A percentile compares a stretch with the other conserved stretches of the same genome.
phyloP scores from a whole-genome alignment of 2,888 invertebrate genomes.

The Ariolimax columbianus region DNA sequence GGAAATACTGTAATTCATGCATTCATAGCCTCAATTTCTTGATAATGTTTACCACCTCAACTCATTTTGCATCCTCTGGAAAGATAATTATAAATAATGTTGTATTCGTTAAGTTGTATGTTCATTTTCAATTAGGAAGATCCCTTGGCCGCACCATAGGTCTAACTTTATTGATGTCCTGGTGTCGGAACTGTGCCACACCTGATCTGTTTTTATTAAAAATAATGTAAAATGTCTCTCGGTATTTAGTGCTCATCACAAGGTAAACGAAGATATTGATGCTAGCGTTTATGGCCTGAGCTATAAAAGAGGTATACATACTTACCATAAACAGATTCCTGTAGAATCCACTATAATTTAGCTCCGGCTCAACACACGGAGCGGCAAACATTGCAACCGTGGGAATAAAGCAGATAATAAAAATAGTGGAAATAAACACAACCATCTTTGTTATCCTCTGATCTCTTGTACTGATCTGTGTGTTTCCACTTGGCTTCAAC shows the following conservation, averaged over 20 bases:
- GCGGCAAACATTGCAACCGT: background rate
- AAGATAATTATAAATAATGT: too few species aligned
- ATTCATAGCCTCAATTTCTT: too few species aligned
- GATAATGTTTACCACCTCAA: too few species aligned
- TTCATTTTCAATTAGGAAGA: too few species aligned
- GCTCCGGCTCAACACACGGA: background rate
- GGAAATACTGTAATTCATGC: too few species aligned
- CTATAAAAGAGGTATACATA: background rate
- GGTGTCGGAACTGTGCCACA: too few species aligned
- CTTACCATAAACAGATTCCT: conserved; percentile 6
- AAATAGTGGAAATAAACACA: background rate
- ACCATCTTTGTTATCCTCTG: background rate
- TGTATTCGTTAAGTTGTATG: too few species aligned
- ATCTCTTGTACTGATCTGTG: background rate
- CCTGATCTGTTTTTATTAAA: too few species aligned
- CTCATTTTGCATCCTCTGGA: too few species aligned
- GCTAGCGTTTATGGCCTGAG: conserved; percentile 2
- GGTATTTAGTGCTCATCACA: conserved; percentile 11
- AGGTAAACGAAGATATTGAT: conserved; percentile 27
- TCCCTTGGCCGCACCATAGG: too few species aligned
- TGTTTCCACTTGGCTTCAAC: background rate
- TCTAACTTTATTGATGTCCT: too few species aligned
- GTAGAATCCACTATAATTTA: background rate
- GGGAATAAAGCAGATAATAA: conserved; percentile 1
- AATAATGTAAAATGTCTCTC: too few species aligned